phyloP scores from a whole-genome alignment of 2,113 vertebrate genomes.

The Oryzias melastigma region DNA sequence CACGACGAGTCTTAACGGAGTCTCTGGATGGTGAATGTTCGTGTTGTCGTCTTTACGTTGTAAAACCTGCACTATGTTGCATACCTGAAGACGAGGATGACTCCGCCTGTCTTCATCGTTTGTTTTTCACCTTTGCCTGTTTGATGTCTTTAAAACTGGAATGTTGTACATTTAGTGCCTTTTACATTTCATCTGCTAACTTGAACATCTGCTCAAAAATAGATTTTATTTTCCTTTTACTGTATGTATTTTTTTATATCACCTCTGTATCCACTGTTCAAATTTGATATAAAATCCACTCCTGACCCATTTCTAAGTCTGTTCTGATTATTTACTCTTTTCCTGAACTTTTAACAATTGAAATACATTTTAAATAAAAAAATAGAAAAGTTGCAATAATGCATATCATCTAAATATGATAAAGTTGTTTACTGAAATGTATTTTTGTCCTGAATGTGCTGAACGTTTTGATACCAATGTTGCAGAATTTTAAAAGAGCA shows the following conservation, averaged over 20 bases:
- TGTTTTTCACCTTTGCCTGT: conserved; percentile 51
- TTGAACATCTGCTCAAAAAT: conserved; percentile 69
- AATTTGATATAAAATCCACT: conserved; percentile 77
- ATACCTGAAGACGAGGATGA: conserved; percentile 57
- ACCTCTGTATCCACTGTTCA: conserved; percentile 71
- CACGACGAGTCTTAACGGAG: conserved; percentile 43
- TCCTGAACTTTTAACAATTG: background rate
- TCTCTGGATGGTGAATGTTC: conserved; percentile 58
- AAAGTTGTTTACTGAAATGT: too few relatives aligned
- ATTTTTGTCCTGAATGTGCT: too few relatives aligned
- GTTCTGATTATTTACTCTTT: conserved; percentile 36
- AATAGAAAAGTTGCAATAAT: too few relatives aligned
- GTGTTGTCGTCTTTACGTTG: conserved; percentile 56
- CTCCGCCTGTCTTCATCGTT: conserved; percentile 51
- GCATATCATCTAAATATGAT: too few relatives aligned
- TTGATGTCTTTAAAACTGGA: conserved; percentile 76
- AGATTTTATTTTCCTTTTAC: conserved; percentile 72
- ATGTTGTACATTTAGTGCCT: conserved; percentile 80
- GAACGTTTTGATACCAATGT: too few relatives aligned
- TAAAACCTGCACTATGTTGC: conserved; percentile 70
- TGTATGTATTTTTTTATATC: conserved; percentile 77
- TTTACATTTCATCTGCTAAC: conserved; percentile 79
- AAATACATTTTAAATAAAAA: background rate
- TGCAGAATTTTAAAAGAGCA: too few relatives aligned
- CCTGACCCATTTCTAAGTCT: conserved; percentile 48